Percentiles rank a stretch among this genome's conserved stretches.
These are phyloP conservation scores for Drosophila mauritiana DNA, from an alignment of 1,140 invertebrate species.

Conservation along the genomic window DNA sequence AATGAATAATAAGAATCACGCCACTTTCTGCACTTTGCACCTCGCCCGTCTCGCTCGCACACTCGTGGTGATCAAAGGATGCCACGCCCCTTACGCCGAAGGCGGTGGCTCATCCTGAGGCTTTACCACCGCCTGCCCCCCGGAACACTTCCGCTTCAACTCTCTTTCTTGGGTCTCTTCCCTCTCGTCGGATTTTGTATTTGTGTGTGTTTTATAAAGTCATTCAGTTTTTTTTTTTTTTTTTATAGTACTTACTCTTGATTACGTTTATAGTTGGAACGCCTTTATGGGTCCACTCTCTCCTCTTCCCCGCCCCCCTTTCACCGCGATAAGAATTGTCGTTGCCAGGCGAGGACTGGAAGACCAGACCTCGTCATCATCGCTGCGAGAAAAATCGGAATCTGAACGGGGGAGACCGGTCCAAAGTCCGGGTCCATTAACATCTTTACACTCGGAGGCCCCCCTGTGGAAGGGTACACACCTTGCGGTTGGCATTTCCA, in stretches of 20 bases:
- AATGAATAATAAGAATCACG: constrained; percentile 77
- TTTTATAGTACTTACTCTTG: constrained; percentile 8
- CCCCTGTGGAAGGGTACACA: background rate
- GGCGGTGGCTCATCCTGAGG: constrained; percentile 35
- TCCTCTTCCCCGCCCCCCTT: background rate
- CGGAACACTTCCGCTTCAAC: background rate
- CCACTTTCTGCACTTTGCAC: constrained; percentile 74
- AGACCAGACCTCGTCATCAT: constrained; percentile 30
- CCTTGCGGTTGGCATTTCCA: constrained; percentile 35
- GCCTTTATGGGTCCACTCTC: constrained; percentile 16
- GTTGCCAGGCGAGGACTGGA: constrained; percentile 25
- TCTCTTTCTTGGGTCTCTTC: background rate
- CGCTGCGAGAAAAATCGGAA: constrained; percentile 10
- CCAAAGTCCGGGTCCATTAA: constrained; percentile 38
- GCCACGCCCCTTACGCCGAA: constrained; percentile 37
- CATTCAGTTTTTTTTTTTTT: constrained; percentile 24
- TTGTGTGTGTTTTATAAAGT: constrained; percentile 36
- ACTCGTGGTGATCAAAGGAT: constrained; percentile 6
- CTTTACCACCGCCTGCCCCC: constrained; percentile 13
- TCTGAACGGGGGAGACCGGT: constrained; percentile 2
- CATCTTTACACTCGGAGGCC: constrained; percentile 13
- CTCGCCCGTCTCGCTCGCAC: constrained; percentile 11
- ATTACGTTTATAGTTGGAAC: constrained; percentile 36
- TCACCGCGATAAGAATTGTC: constrained; percentile 32
- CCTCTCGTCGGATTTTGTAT: background rate